Evolutionary conservation across 2,888 invertebrate genomes (phyloP).

Genomic region (Temnothorax unifasciatus): DNA sequence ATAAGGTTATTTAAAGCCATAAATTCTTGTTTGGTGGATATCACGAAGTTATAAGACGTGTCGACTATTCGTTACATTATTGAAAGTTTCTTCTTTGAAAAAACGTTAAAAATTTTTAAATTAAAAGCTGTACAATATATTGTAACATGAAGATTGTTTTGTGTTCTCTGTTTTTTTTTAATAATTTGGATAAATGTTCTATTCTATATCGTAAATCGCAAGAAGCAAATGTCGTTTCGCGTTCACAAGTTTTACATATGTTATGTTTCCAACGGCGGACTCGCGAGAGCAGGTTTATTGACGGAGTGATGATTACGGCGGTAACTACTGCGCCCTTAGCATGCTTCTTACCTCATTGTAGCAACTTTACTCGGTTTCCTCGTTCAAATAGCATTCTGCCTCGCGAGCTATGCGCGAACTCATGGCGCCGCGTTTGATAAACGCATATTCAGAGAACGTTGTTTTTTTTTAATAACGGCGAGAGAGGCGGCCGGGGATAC

Average conservation of each 20-base stretch:
- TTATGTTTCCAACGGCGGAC: neutral
- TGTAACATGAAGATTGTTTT: neutral
- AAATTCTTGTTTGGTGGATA: neutral
- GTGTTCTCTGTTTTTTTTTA: neutral
- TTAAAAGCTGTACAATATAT: neutral
- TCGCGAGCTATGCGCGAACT: conserved; percentile 10
- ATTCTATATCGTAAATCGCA: neutral
- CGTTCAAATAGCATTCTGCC: neutral
- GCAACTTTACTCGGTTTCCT: neutral
- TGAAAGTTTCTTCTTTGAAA: neutral
- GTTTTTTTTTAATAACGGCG: conserved; percentile 45
- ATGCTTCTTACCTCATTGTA: conserved; percentile 24
- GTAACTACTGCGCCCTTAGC: conserved; percentile 27
- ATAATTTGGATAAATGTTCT: neutral
- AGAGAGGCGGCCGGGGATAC: conserved; percentile 1
- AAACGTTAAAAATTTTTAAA: neutral
- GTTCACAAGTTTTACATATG: neutral
- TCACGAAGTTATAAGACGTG: neutral
- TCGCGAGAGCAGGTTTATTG: conserved; percentile 12
- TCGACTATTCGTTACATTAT: conserved; percentile 16
- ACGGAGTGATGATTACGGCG: conserved; percentile 11
- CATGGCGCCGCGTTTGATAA: conserved; percentile 39
- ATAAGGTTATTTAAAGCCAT: neutral
- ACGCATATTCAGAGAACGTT: conserved; percentile 43
- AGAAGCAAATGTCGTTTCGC: neutral